A percentile compares a stretch with the other conserved stretches of the same genome.
Evolutionary conservation across 2,888 invertebrate species (phyloP).

Genomic region (Microdon myrmicae): DNA sequence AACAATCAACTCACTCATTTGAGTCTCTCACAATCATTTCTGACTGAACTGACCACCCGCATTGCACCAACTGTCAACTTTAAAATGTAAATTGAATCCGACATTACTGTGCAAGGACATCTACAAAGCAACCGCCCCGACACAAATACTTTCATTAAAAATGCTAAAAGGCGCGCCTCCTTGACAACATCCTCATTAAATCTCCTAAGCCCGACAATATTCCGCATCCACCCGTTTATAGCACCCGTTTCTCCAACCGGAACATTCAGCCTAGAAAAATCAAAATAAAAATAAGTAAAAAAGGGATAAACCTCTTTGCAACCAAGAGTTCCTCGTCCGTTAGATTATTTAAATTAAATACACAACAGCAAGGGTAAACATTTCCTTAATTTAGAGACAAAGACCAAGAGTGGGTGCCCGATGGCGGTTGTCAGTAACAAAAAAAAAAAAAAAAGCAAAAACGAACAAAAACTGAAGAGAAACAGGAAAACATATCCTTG

Average conservation of each 20-base stretch:
- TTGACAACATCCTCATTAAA: constrained; percentile 32
- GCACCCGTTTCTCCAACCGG: too few relatives aligned
- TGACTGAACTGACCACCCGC: too few relatives aligned
- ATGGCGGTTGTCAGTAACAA: too few relatives aligned
- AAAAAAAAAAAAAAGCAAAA: constrained; percentile 10
- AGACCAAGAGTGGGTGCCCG: constrained; percentile 2
- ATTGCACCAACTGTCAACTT: too few relatives aligned
- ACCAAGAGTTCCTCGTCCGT: constrained; percentile 17
- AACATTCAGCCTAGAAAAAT: constrained; percentile 1
- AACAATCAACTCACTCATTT: too few relatives aligned
- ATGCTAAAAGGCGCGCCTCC: constrained; percentile 26
- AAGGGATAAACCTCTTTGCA: constrained; percentile 9
- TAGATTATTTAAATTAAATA: constrained; percentile 36
- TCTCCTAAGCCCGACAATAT: too few relatives aligned
- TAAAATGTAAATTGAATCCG: constrained; percentile 14
- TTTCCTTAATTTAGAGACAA: constrained; percentile 29
- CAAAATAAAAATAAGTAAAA: neutral
- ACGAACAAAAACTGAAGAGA: neutral
- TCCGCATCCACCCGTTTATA: constrained; percentile 2
- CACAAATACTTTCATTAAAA: constrained; percentile 30
- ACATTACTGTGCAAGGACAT: constrained; percentile 7
- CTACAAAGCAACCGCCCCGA: constrained; percentile 1
- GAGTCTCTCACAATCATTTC: too few relatives aligned
- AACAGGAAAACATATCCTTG: constrained; percentile 1
- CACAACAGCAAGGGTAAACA: constrained; percentile 32